Evolutionary conservation across 2,888 invertebrate genomes (phyloP), one percentile per base, ranked within the genome.

Genomic region (Timandra comae): DNA sequence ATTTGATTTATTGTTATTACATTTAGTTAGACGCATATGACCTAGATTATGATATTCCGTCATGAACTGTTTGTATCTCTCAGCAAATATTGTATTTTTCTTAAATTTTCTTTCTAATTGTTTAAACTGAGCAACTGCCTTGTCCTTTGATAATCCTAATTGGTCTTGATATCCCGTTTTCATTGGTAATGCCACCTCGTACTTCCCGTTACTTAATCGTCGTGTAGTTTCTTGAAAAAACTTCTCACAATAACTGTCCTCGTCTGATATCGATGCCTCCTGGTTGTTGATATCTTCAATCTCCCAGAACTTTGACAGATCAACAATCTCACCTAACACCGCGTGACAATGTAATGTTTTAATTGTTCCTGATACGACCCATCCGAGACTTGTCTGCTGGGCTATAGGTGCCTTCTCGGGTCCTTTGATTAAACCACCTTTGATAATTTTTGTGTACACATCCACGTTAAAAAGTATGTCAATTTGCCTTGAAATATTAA

Each of bases 361-460:
- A 2, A 39, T 24, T 9, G 27, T 40, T 3, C 50, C 47, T 5
- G 29, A 30, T 24, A 52, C 12, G 8, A 52, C 33, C 47, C 49
- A 49, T 3, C 52, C 49, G 0, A 46, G 12, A 9, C 19, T 30
- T 2, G 49, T 52, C 21, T 46, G 41, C 30, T 50, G 52, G 8
- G 41, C 42, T 2, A 38, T 41, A 10, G 42, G 41, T 6, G 32
- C 25, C 7, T 12, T 7, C 2, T 11, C n/a, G 1, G 34, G 19
- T 6, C 37, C 41, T 13, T 41, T 44, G 5, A 38, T 43, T 1
- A 43, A 23, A 5, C 49, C 46, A 8, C 28, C 30, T 38, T 43
- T 35, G 19, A 46, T 24, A 13, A 44, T 44, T 2, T 36, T 20
- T 2, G 38, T 30, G 11, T 43, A 43, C 7, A 43, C 33, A 12